A percentile compares a stretch with the other conserved stretches of the same genome.
Conservation (phyloP, 2,888 invertebrate species). For the Anthrax anthrax region DNA sequence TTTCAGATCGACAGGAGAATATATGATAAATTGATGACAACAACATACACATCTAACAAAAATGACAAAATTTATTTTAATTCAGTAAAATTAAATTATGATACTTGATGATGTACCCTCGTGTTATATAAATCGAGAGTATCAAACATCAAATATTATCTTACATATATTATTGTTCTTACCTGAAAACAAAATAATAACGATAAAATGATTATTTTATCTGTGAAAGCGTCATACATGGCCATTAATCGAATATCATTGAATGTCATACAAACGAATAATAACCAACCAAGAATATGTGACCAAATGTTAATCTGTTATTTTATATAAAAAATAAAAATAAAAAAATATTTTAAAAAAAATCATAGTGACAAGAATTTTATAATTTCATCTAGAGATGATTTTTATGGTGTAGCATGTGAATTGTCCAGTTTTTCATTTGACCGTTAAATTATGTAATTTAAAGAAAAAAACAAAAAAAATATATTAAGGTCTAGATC, state of each 20-base stretch:
- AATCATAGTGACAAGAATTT: too few species aligned
- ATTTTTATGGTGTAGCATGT: too few species aligned
- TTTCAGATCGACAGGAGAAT: conserved; percentile 82
- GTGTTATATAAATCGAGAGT: not conserved
- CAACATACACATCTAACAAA: conserved; percentile 77
- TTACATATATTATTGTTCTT: too few species aligned
- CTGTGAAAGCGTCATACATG: conserved; percentile 60
- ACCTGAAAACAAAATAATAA: conserved; percentile 81
- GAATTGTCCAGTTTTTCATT: too few species aligned
- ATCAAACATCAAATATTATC: not conserved
- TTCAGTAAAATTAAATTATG: not conserved
- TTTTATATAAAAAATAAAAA: not conserved
- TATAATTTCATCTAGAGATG: too few species aligned
- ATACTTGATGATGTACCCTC: too few species aligned
- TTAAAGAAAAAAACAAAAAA: too few species aligned
- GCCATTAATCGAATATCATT: conserved; percentile 70
- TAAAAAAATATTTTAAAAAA: too few species aligned
- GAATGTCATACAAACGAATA: conserved; percentile 69
- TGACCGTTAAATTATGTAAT: too few species aligned
- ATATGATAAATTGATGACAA: conserved; percentile 86
- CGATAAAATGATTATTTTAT: conserved; percentile 72
- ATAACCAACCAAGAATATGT: conserved; percentile 73
- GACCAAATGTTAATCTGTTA: conserved; percentile 89
- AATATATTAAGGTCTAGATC: too few species aligned
- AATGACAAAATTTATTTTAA: conserved; percentile 8